phyloP scores from a whole-genome alignment of 2,888 invertebrate genomes.

The Aspidiotus destructor region DNA sequence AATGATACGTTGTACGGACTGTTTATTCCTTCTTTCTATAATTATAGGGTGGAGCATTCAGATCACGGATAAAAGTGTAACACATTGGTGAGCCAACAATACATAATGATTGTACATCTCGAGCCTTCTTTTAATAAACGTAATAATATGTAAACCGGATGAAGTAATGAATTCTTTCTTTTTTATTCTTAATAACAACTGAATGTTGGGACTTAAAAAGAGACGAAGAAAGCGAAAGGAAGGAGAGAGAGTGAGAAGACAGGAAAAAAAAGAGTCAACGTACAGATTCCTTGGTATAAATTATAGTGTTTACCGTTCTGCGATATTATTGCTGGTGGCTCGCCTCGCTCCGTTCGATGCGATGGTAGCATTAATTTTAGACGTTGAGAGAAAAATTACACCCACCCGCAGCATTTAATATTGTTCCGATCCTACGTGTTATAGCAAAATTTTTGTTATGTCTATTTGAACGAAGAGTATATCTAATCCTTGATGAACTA shows the following conservation, averaged over 20 bases:
- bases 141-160: slow-evolving; percentile 21
- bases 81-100: slow-evolving; percentile 26
- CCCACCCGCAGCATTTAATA: not conserved
- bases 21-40: slow-evolving; percentile 16
- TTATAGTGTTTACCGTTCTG: slow-evolving; percentile 24
- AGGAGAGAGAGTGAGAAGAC: not conserved
- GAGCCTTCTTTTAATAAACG: slow-evolving; percentile 18
- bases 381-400: not conserved
- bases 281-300: slow-evolving; percentile 17
- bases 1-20: slow-evolving; percentile 14
- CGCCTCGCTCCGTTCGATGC: not conserved
- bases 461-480: too few species aligned
- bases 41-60: slow-evolving; percentile 17
- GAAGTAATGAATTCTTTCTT: slow-evolving; percentile 24
- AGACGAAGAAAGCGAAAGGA: not conserved
- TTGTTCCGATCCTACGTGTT: not conserved
- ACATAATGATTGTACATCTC: slow-evolving; percentile 24
- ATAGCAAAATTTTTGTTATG: not conserved
- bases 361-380: not conserved
- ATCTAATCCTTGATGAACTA: too few species aligned
- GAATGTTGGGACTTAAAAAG: not conserved
- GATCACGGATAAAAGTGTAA: slow-evolving; percentile 19
- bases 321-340: slow-evolving; percentile 26
- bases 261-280: slow-evolving; percentile 21
- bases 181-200: not conserved